Evolutionary conservation across 2,888 invertebrate genomes (phyloP), one percentile per base, ranked within the genome.

Genomic region (Dexiosoma caninum): DNA sequence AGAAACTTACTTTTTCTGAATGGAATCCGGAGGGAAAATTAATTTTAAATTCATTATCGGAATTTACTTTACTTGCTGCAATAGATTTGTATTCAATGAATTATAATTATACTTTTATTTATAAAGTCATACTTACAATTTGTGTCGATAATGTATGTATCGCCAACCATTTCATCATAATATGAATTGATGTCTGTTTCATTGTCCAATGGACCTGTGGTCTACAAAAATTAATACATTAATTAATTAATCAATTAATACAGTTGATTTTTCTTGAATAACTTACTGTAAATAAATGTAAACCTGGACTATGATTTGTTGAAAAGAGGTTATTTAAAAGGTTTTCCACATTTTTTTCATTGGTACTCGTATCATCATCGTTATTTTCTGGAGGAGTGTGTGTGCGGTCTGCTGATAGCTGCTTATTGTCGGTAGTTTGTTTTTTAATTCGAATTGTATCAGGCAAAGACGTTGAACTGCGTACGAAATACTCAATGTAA

Each of bases 401-500:
- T 9, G 9, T 1, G 49, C 40, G 32, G 14, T 16, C 16, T 40
- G 40, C 12, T 27, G 46, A 40, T 37, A 70, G 44, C 78, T 53
- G 46, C 27, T 23, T 64, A 8, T 27, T 57, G 72, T 62, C 60
- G 37, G 49, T 60, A 72, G 81, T 53, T 14, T 59, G 49, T 82
- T 77, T 80, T 37, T 62, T 78, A 10, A 60, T 66, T 21, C 53
- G 69, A 60, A 60, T 72, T 19, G 37, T 69, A 32, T 77, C 75
- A 42, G 77, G 62, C 8, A 86, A 74, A 42, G 83, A 80, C 62
- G 85, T 84, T 37, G 84, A 83, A 66, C 79, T 70, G 55, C 80
- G 78, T 67, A 83, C 64, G 59, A 57, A 75, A 66, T 78, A 64
- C 32, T 84, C 84, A 70, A 76, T 57, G 55, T 81, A 67, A 4